Base-by-base conservation (phyloP, 1,140 invertebrate genomes). In the Colletes gigas region DNA sequence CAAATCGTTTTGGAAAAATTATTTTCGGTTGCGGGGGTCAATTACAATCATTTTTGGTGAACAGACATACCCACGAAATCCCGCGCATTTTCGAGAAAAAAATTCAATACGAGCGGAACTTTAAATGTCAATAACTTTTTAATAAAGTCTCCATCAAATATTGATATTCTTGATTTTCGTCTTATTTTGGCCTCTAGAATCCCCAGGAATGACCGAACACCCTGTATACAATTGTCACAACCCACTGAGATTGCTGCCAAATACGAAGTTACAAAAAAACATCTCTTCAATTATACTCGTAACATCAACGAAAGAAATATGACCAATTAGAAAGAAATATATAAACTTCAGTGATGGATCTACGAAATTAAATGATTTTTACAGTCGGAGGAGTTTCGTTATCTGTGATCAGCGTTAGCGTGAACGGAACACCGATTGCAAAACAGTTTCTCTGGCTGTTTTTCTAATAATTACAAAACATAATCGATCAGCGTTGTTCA, bases 251-350 rank as follows among this genome's bases (percentile, higher is more conserved):
- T 67, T 19, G 65, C 65, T 67, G 65, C 65, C 65, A 67, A 67
- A 67, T 21, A 44, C 10, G 44, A 67, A 10, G 19, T 14, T 12
- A 15, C 0, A 1, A n/a, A 1, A n/a, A 41, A 17, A 65, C 41
- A 10, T 14, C 15, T 17, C 63, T 44, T 66, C 14, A n/a, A n/a
- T 59, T 59, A 9, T 44, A 12, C 12, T 4, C n/a, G 10, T 9
- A 67, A 47, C 65, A 21, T 30, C 19, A 65, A 74, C 21, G 59
- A 65, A 65, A 14, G 1, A 10, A 50, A 44, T 21, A 59, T 52
- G 74, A 76, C 74, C 63, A 76, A 76, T 55, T 68, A 47, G 14
- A 30, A 30, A 41, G 19, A 8, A 2, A 54, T 15, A 21, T 17
- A 10, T 17, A 19, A 19, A 47, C 7, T 66, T n/a, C 17, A 5